These are phyloP conservation scores for Hemithea aestivaria DNA, from an alignment of 2,888 invertebrate species.

Conservation along the genomic window DNA sequence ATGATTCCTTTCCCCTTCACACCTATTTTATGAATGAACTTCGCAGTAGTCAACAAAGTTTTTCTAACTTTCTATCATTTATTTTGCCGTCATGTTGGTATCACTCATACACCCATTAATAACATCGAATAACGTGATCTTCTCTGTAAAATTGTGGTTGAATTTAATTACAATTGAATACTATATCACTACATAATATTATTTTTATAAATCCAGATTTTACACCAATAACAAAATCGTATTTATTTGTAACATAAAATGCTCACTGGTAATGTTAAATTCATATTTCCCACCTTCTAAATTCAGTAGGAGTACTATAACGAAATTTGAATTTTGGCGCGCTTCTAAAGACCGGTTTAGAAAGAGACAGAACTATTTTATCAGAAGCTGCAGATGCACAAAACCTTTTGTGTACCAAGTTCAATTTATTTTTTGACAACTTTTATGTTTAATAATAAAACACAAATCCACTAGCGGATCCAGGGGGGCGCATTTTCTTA, in stretches of 20 bases:
- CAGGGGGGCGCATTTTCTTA: too few relatives aligned
- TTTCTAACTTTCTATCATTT: constrained; percentile 13
- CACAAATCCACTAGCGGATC: too few relatives aligned
- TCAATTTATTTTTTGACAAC: too few relatives aligned
- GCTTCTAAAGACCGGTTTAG: constrained; percentile 35
- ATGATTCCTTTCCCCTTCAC: neutral
- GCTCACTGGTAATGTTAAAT: too few relatives aligned
- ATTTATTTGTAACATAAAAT: too few relatives aligned
- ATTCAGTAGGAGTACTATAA: constrained; percentile 39
- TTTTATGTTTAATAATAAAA: too few relatives aligned
- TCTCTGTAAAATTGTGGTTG: too few relatives aligned
- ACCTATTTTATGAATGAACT: constrained; percentile 5
- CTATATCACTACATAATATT: neutral
- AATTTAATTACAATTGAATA: too few relatives aligned
- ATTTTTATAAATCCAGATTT: constrained; percentile 28
- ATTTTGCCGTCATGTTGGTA: constrained; percentile 14
- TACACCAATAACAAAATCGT: too few relatives aligned
- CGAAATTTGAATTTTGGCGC: constrained; percentile 57
- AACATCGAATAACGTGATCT: too few relatives aligned
- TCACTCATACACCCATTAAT: neutral
- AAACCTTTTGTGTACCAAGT: constrained; percentile 32
- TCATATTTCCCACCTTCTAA: constrained; percentile 48
- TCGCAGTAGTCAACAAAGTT: constrained; percentile 2
- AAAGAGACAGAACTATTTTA: constrained; percentile 46
- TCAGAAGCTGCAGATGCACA: constrained; percentile 25